Evolutionary conservation across 2,797 vertebrate genomes (phyloP).

Genomic region (Oreochromis mossambicus): DNA sequence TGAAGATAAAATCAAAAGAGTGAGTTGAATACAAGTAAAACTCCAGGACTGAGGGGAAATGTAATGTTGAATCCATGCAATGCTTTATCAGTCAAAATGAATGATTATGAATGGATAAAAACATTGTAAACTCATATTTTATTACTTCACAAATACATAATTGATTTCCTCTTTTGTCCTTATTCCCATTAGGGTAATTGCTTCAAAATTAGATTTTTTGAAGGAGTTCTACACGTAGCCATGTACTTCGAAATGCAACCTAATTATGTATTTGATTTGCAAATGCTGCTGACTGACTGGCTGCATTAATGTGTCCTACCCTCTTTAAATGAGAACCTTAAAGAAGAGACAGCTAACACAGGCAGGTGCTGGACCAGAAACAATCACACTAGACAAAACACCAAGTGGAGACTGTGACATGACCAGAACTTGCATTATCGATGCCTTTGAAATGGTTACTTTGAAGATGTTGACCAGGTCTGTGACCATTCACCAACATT

Average conservation of each 20-base stretch:
- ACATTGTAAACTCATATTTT: background rate
- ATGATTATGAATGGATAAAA: background rate
- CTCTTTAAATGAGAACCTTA: background rate
- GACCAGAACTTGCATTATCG: background rate
- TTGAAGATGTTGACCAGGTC: background rate
- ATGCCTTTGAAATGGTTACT: background rate
- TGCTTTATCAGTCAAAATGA: background rate
- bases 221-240: background rate
- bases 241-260: background rate
- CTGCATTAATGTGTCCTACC: background rate
- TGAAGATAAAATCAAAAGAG: background rate
- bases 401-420: background rate
- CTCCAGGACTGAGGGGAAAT: background rate
- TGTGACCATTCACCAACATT: background rate
- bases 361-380: background rate
- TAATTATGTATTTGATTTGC: background rate
- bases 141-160: background rate
- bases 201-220: background rate
- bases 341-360: background rate
- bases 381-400: background rate
- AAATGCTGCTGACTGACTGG: background rate
- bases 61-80: background rate
- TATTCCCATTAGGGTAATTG: background rate
- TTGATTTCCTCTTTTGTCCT: background rate
- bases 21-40: background rate